Evolutionary conservation across 2,797 vertebrate genomes (phyloP).

Genomic region (Novumbra hubbsi): DNA sequence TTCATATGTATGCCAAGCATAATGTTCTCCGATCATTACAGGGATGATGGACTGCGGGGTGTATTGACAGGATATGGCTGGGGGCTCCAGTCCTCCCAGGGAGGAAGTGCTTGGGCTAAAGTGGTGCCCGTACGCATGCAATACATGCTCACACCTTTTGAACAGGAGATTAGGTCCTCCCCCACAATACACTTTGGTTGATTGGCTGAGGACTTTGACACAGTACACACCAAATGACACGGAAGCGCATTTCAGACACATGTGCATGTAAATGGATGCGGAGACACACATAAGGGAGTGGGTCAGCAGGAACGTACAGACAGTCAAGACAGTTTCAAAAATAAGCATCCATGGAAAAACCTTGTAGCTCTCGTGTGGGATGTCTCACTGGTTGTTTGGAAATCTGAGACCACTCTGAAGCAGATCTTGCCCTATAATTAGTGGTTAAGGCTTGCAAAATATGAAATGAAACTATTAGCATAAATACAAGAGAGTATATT

Average conservation of each 20-base stretch:
- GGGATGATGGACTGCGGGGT: slow-evolving; percentile 31
- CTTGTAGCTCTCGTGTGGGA: slow-evolving; percentile 60
- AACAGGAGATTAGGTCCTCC: background rate
- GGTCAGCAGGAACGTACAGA: background rate
- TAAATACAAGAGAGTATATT: slow-evolving; percentile 50
- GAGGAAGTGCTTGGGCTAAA: slow-evolving; percentile 29
- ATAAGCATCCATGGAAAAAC: slow-evolving; percentile 62
- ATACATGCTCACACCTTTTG: slow-evolving; percentile 58
- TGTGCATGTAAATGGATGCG: slow-evolving; percentile 1
- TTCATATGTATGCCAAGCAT: slow-evolving; percentile 26
- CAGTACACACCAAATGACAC: slow-evolving; percentile 22
- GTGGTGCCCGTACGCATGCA: slow-evolving; percentile 30
- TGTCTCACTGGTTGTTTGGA: slow-evolving; percentile 39
- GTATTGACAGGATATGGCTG: slow-evolving; percentile 30
- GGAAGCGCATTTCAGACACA: background rate
- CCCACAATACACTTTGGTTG: background rate
- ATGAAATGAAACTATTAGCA: slow-evolving; percentile 57
- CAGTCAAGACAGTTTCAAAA: slow-evolving; percentile 43
- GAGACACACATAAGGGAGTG: slow-evolving; percentile 10
- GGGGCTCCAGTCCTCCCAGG: slow-evolving; percentile 24
- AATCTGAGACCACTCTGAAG: slow-evolving; percentile 36
- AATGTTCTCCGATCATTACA: slow-evolving; percentile 22
- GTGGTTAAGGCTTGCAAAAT: slow-evolving; percentile 61
- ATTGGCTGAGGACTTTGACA: slow-evolving; percentile 15
- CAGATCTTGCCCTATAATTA: slow-evolving; percentile 61